A percentile compares a stretch with the other conserved stretches of the same genome.
Conservation (phyloP, 2,888 invertebrate species). For the Dorcus hopei region DNA sequence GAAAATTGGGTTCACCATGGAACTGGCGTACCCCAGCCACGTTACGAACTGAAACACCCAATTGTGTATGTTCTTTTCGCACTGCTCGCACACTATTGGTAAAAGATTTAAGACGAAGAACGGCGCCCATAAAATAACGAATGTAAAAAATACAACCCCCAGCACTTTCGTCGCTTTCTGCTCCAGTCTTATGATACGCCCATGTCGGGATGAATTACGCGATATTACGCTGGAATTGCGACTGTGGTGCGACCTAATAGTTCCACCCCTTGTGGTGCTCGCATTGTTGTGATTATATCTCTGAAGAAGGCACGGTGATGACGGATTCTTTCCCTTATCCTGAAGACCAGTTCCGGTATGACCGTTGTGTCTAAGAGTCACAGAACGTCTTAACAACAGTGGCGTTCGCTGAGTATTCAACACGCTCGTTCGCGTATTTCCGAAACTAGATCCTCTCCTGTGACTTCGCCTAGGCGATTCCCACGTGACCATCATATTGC, state of each 20-base stretch:
- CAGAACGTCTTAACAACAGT: conserved; percentile 57
- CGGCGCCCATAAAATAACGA: conserved; percentile 93
- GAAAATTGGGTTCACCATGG: conserved; percentile 93
- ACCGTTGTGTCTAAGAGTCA: conserved; percentile 57
- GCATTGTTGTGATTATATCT: conserved; percentile 38
- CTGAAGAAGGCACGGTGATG: conserved; percentile 56
- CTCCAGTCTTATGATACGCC: conserved; percentile 80
- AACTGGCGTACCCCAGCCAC: conserved; percentile 92
- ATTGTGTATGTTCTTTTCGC: conserved; percentile 70
- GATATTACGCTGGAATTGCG: conserved; percentile 80
- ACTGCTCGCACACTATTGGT: conserved; percentile 77
- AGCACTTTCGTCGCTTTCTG: conserved; percentile 96
- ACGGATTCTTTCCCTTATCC: conserved; percentile 51
- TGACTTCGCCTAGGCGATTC: conserved; percentile 59
- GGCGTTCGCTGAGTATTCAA: conserved; percentile 51
- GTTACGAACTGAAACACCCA: conserved; percentile 85
- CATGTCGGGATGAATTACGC: conserved; percentile 77
- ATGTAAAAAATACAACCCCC: conserved; percentile 91
- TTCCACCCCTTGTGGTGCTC: conserved; percentile 46
- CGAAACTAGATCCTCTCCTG: conserved; percentile 67
- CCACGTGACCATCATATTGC: conserved; percentile 66
- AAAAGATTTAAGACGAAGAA: conserved; percentile 89
- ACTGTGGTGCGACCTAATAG: conserved; percentile 69
- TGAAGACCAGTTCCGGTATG: conserved; percentile 33
- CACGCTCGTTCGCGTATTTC: conserved; percentile 62